Evolutionary conservation across 2,113 vertebrate genomes (phyloP), one percentile per base, ranked within the genome.

Genomic region (Blennius ocellaris): DNA sequence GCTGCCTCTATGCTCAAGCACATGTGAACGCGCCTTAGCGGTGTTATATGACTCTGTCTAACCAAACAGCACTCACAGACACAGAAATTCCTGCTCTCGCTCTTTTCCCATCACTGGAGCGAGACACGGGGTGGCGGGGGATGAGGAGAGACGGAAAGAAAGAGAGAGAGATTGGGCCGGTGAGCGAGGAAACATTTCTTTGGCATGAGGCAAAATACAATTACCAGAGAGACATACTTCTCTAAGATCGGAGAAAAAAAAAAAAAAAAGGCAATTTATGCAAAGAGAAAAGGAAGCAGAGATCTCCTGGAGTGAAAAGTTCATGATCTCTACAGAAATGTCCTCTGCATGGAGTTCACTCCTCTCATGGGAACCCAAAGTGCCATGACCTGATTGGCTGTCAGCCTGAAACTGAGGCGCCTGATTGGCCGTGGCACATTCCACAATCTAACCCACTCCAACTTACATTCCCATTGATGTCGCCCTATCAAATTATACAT

Each of bases 21-120:
- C 89, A 93, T 88, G 85, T 90, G 89, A 92, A 84, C 66, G 54
- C 73, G 60, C 81, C 66, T 51, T 68, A 44, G 72, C 70, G 64
- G 47, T 91, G 90, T 91, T 90, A 92, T 91, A 89, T 88, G 92
- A 93, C 85, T 90, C 91, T 90, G 80, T 90, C 85, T 89, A 91
- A 92, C 86, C 67, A 92, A 93, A 92, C 90, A 92, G 87, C 76
- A 84, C 89, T 89, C 82, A 78, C 73, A 86, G 83, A 91, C 88
- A 79, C 67, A 82, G 54, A 82, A 85, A 91, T 86, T 87, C 89
- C 85, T 85, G 73, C 82, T 78, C 40, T 15, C 40, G 74, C 73
- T 80, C 82, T 43, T 86, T 91, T 89, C 86, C 89, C 89, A 87
- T 91, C 89, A 83, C 68, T 49, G 3, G 12, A 73, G 72, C 68